Evolutionary conservation across 2,113 vertebrate species (phyloP).

Genomic region (Octodon degus): DNA sequence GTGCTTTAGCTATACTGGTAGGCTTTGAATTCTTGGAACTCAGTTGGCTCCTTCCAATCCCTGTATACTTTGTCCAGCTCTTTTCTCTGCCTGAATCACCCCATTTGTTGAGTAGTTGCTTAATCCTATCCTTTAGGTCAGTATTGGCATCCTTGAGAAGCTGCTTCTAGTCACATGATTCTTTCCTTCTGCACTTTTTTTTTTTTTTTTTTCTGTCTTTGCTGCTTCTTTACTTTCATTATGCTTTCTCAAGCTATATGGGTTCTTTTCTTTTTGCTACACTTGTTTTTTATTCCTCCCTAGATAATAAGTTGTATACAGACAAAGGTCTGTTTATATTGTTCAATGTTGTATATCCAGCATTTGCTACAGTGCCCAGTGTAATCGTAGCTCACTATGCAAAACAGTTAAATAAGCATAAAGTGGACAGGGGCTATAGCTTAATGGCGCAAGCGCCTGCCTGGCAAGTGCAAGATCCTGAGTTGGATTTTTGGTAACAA

Average conservation of each 20-base stretch:
- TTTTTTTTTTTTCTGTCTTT: slow-evolving; percentile 19
- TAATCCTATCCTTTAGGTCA: neutral
- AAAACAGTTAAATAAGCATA: neutral
- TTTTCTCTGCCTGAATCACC: neutral
- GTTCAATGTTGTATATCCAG: neutral
- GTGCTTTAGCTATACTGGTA: neutral
- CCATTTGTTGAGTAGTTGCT: neutral
- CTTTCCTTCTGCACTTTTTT: neutral
- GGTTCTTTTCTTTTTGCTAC: neutral
- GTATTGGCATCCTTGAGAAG: neutral
- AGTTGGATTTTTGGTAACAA: too few relatives aligned
- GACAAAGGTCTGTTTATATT: neutral
- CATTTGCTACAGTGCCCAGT: neutral
- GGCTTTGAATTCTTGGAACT: neutral
- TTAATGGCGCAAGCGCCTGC: too few relatives aligned
- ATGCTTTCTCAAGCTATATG: neutral
- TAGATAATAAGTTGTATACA: neutral
- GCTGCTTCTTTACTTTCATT: slow-evolving; percentile 8
- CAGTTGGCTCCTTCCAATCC: neutral
- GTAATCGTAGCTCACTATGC: slow-evolving; percentile 11
- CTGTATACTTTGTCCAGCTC: neutral
- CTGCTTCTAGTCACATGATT: neutral
- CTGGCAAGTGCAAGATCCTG: too few relatives aligned
- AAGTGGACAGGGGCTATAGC: neutral
- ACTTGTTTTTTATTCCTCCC: slow-evolving; percentile 10